Evolutionary conservation across 2,888 invertebrate species (phyloP).

Genomic region (Tethea ocularis): DNA sequence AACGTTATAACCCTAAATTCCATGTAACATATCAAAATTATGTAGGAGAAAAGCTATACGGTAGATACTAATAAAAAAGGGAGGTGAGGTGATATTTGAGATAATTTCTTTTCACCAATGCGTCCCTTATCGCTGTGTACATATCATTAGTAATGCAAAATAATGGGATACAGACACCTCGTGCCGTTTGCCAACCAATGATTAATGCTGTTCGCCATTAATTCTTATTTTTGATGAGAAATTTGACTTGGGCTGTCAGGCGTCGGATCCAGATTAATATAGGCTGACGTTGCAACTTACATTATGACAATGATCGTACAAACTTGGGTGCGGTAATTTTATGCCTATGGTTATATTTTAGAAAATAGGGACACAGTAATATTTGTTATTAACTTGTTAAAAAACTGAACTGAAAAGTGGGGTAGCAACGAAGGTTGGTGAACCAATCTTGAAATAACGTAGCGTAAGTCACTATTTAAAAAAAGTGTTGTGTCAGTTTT

Average conservation of each 20-base stretch:
- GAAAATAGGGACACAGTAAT: not conserved
- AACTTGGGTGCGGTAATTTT: slow-evolving; percentile 23
- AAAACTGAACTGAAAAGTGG: too few species aligned
- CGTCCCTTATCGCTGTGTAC: slow-evolving; percentile 77
- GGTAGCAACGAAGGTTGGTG: too few species aligned
- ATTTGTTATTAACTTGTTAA: too few species aligned
- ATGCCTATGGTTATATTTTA: slow-evolving; percentile 7
- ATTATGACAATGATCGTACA: slow-evolving; percentile 60
- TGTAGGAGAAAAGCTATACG: not conserved
- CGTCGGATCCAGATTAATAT: slow-evolving; percentile 82
- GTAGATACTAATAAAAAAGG: slow-evolving; percentile 46
- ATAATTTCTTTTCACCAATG: slow-evolving; percentile 59
- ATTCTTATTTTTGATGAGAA: slow-evolving; percentile 84
- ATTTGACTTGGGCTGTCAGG: slow-evolving; percentile 82
- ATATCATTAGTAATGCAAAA: slow-evolving; percentile 84
- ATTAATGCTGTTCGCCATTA: slow-evolving; percentile 82
- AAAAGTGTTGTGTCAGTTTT: too few species aligned
- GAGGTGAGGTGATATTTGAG: slow-evolving; percentile 65
- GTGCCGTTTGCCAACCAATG: slow-evolving; percentile 81
- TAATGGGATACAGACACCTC: slow-evolving; percentile 83
- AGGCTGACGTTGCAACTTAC: slow-evolving; percentile 80
- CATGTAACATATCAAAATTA: not conserved
- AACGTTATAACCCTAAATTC: not conserved
- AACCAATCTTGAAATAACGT: too few species aligned
- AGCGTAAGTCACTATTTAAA: too few species aligned